These are phyloP conservation scores for Meteorus colon DNA, from an alignment of 2,888 invertebrate genomes.

Conservation along the genomic window DNA sequence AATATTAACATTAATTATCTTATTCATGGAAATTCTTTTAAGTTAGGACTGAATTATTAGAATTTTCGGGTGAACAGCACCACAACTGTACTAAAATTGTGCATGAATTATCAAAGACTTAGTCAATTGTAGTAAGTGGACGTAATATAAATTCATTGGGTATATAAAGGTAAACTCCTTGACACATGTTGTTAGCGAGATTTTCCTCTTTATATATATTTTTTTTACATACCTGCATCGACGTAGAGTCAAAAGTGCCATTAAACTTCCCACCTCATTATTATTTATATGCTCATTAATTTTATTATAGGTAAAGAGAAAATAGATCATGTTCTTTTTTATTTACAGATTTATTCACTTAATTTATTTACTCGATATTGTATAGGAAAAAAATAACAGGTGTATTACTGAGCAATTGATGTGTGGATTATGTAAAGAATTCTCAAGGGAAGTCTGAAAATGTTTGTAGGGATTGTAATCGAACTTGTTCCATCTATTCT, in stretches of 20 bases:
- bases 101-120: constrained; percentile 2
- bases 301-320: neutral
- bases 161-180: neutral
- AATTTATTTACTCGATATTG: neutral
- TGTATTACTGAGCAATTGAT: neutral
- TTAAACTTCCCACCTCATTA: neutral
- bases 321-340: neutral
- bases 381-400: neutral
- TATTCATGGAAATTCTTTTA: too few species aligned
- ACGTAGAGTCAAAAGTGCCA: neutral
- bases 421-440: neutral
- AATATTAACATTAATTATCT: too few species aligned
- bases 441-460: too few species aligned
- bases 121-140: neutral
- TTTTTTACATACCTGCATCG: neutral
- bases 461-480: too few species aligned
- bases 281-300: neutral
- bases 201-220: neutral
- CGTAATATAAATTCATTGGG: neutral
- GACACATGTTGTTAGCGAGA: neutral
- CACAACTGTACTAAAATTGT: neutral
- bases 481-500: too few species aligned
- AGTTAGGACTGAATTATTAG: too few species aligned
- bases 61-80: neutral
- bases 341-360: neutral